phyloP scores from a whole-genome alignment of 2,113 vertebrate species.

The Campylomormyrus numenius region DNA sequence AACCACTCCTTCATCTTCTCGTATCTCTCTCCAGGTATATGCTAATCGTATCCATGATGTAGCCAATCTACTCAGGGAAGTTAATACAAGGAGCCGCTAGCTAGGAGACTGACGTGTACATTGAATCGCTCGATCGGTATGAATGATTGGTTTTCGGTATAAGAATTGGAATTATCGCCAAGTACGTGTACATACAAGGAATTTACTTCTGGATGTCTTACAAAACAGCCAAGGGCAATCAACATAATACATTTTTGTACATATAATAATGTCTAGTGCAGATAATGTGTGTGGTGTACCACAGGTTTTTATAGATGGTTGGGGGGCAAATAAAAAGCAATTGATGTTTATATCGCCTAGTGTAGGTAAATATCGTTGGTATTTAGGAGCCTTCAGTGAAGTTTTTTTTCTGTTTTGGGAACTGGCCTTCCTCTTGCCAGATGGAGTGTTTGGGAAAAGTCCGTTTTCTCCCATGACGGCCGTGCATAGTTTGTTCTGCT shows the following conservation, averaged over 20 bases:
- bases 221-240: neutral
- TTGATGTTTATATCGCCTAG: neutral
- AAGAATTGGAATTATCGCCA: neutral
- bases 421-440: neutral
- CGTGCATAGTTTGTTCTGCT: neutral
- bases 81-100: neutral
- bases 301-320: neutral
- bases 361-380: neutral
- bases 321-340: neutral
- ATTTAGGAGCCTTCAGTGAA: too few species aligned
- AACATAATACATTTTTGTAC: neutral
- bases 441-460: neutral
- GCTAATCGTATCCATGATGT: neutral
- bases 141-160: neutral
- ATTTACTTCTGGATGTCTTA: neutral
- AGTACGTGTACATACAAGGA: neutral
- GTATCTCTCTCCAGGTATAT: neutral
- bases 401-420: too few species aligned
- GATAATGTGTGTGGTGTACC: neutral
- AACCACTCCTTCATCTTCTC: neutral
- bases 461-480: neutral
- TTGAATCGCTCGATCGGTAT: neutral
- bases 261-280: neutral
- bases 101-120: neutral
- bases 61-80: neutral